These are phyloP conservation scores for Tetramorium simillimum DNA, from an alignment of 1,140 invertebrate species.

Conservation along the genomic window DNA sequence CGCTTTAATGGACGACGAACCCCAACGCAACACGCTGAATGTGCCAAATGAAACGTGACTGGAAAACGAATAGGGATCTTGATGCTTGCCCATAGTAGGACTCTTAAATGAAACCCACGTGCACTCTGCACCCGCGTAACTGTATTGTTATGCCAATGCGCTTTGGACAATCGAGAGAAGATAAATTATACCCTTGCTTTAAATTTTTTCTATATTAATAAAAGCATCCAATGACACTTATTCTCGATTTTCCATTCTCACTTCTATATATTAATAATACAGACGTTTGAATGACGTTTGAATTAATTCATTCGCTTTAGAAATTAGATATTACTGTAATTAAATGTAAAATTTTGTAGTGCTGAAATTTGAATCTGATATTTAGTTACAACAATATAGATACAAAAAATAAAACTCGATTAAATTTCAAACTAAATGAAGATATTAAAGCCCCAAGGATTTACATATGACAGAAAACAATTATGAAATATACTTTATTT, in stretches of 20 bases:
- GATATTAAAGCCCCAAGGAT: not conserved
- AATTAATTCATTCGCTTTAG: not conserved
- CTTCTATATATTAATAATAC: not conserved
- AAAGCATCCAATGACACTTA: not conserved
- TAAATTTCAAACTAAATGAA: not conserved
- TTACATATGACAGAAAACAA: too few species aligned
- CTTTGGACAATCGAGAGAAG: conserved; percentile 11
- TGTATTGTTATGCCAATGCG: conserved; percentile 41
- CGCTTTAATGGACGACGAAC: conserved; percentile 18
- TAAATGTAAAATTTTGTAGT: not conserved
- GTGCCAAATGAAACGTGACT: conserved; percentile 55
- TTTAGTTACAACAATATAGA: not conserved
- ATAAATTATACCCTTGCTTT: conserved; percentile 17
- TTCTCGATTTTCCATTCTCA: not conserved
- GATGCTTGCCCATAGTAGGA: not conserved
- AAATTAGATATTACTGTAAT: not conserved
- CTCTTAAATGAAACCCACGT: conserved; percentile 35
- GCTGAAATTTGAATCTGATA: not conserved
- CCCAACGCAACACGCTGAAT: conserved; percentile 44
- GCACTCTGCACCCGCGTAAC: conserved; percentile 43
- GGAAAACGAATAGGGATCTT: conserved; percentile 42
- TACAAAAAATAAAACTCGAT: not conserved
- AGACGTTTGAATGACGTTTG: not conserved
- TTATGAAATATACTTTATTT: not conserved
- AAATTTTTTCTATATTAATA: conserved; percentile 3